Evolutionary conservation across 2,797 vertebrate species (phyloP).

Genomic region (Prionace glauca): DNA sequence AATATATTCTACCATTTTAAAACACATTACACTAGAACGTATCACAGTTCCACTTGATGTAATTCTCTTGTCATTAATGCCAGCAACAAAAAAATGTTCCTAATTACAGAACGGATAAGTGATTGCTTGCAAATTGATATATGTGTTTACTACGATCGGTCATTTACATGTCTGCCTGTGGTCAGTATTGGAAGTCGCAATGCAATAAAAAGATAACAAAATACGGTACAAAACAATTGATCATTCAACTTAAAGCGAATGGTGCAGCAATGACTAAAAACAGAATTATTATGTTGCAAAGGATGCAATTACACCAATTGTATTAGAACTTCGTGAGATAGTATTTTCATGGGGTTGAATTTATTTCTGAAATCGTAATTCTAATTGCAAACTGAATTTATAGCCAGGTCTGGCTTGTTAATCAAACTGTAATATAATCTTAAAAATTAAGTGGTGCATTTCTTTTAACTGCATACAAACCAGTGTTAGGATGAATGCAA

Average conservation of each 20-base stretch:
- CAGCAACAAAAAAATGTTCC: background rate
- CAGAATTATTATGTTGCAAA: background rate
- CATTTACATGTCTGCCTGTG: background rate
- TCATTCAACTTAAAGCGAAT: background rate
- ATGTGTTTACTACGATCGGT: background rate
- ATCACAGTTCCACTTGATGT: background rate
- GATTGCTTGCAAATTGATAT: background rate
- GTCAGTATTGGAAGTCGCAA: background rate
- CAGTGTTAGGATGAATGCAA: background rate
- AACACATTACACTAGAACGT: background rate
- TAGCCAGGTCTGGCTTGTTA: background rate
- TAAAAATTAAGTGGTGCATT: background rate
- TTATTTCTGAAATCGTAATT: background rate
- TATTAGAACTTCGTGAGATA: background rate
- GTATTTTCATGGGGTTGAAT: background rate
- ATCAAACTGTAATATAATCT: background rate
- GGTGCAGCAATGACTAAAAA: background rate
- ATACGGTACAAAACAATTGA: background rate
- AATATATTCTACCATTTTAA: background rate
- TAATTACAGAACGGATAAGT: background rate
- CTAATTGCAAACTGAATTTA: background rate
- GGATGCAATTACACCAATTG: background rate
- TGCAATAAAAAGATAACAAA: background rate
- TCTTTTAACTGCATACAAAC: background rate
- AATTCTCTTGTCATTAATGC: background rate